Evolutionary conservation across 2,797 vertebrate genomes (phyloP).

Genomic region (Enteromius argenteus): DNA sequence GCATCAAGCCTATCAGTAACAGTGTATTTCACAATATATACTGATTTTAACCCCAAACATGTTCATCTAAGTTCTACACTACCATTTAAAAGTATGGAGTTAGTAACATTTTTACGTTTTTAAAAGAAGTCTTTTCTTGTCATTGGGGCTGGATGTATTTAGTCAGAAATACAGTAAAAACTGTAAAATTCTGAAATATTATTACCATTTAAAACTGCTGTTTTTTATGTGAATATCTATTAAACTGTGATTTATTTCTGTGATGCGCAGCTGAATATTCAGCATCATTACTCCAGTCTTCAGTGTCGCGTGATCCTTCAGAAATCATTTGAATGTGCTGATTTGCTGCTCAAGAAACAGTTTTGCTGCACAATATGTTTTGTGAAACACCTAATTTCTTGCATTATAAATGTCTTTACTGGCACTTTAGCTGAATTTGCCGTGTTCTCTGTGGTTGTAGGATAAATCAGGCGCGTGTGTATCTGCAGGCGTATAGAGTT

Average conservation of each 20-base stretch:
- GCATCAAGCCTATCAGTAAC: too few relatives aligned
- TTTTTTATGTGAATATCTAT: neutral
- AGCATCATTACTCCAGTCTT: neutral
- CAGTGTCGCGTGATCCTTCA: neutral
- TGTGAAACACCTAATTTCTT: neutral
- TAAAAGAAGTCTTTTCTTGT: neutral
- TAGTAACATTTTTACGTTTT: neutral
- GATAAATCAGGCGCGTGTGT: constrained; percentile 85
- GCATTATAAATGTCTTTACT: neutral
- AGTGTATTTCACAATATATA: too few relatives aligned
- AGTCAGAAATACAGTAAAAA: neutral
- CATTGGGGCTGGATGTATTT: neutral
- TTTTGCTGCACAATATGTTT: neutral
- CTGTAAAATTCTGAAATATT: neutral
- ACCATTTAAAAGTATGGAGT: too few relatives aligned
- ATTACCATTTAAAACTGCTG: neutral
- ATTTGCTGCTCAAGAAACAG: neutral
- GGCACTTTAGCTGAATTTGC: too few relatives aligned
- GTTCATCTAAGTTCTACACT: too few relatives aligned
- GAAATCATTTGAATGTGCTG: neutral
- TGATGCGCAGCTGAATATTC: neutral
- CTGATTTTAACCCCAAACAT: too few relatives aligned
- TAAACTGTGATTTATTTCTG: neutral
- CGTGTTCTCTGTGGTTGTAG: constrained; percentile 67
- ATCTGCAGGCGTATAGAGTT: constrained; percentile 84